These are phyloP conservation scores for Luperina nickerlii DNA, from an alignment of 2,888 invertebrate genomes.

Conservation along the genomic window DNA sequence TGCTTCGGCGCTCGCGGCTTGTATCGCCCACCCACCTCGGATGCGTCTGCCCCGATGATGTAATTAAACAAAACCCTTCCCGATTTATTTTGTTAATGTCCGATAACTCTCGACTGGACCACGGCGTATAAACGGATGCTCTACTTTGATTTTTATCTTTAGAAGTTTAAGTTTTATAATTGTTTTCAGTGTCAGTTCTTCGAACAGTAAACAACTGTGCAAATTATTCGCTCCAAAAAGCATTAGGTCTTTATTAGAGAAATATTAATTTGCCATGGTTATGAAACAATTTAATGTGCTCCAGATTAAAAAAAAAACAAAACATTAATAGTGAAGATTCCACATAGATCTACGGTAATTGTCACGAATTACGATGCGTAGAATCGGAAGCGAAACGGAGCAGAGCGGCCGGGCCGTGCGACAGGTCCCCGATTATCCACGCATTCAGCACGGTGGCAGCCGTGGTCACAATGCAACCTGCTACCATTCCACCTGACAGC, in stretches of 20 bases:
- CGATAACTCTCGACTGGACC: constrained; percentile 74
- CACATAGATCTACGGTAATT: constrained; percentile 58
- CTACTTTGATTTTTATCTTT: constrained; percentile 64
- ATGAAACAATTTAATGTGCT: not conserved
- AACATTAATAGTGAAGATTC: constrained; percentile 45
- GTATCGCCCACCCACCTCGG: constrained; percentile 81
- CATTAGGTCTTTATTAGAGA: not conserved
- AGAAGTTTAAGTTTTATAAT: not conserved
- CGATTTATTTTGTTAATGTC: constrained; percentile 81
- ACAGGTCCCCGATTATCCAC: constrained; percentile 88
- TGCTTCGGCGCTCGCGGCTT: constrained; percentile 60
- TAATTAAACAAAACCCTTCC: constrained; percentile 80
- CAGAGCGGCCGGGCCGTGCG: constrained; percentile 83
- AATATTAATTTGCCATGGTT: not conserved
- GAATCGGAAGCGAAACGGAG: constrained; percentile 71
- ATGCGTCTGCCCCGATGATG: constrained; percentile 73
- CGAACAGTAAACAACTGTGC: not conserved
- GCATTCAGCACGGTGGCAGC: constrained; percentile 84
- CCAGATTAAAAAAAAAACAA: constrained; percentile 29
- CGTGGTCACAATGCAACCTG: constrained; percentile 61
- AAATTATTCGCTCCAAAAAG: constrained; percentile 6
- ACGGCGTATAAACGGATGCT: constrained; percentile 70
- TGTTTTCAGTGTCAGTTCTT: constrained; percentile 23
- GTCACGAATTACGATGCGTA: constrained; percentile 75
- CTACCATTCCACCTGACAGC: constrained; percentile 75